Evolutionary conservation across 2,113 vertebrate genomes (phyloP).

Genomic region (Indicator indicator): DNA sequence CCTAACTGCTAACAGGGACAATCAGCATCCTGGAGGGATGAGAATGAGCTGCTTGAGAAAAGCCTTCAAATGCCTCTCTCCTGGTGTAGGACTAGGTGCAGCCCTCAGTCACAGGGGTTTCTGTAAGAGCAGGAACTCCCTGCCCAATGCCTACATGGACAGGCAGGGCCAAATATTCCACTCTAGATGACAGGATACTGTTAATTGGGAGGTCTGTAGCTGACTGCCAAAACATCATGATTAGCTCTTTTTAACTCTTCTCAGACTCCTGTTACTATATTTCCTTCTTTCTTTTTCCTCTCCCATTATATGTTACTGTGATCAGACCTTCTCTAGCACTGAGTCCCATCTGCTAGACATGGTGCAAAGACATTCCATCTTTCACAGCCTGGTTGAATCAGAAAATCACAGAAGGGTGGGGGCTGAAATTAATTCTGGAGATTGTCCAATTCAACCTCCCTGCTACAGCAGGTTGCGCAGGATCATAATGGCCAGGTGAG

Average conservation of each 20-base stretch:
- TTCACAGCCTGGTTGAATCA: background rate
- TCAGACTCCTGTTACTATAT: background rate
- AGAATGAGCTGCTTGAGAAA: background rate
- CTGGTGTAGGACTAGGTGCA: background rate
- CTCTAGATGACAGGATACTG: too few relatives aligned
- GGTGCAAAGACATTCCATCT: background rate
- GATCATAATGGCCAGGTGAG: too few relatives aligned
- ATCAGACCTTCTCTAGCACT: background rate
- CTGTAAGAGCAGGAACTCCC: background rate
- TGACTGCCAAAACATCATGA: background rate
- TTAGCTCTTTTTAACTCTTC: background rate
- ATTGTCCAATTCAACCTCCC: too few relatives aligned
- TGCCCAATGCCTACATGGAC: accelerated
- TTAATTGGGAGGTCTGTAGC: background rate
- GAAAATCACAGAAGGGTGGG: too few relatives aligned
- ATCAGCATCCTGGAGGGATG: background rate
- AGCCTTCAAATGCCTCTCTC: background rate
- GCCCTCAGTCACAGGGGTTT: accelerated
- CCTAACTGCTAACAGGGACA: background rate
- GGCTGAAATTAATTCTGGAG: too few relatives aligned
- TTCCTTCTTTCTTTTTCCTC: background rate
- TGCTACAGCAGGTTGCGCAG: too few relatives aligned
- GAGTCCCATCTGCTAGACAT: background rate
- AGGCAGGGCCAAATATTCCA: background rate
- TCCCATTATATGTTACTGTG: background rate